Evolutionary conservation across 2,888 invertebrate genomes (phyloP).

Genomic region (Allolobophora icterica): DNA sequence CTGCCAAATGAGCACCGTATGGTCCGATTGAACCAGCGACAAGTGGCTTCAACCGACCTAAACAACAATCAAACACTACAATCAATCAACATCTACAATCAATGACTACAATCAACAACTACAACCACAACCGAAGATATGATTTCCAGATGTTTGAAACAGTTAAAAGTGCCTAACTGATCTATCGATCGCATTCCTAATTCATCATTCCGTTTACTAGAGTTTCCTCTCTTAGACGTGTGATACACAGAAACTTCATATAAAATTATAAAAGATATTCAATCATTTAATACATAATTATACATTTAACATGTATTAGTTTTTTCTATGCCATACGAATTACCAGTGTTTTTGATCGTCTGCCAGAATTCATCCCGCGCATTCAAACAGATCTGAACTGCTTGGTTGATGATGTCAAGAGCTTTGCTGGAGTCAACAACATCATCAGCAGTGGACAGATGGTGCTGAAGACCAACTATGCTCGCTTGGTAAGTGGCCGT

Average conservation of each 20-base stretch:
- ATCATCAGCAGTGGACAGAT: constrained; percentile 67
- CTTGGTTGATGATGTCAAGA: constrained; percentile 76
- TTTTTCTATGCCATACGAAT: neutral
- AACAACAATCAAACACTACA: no score
- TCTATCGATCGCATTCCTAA: neutral
- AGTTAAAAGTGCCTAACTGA: neutral
- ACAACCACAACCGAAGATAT: neutral
- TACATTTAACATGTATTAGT: no score
- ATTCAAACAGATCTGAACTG: constrained; percentile 77
- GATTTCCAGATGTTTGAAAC: neutral
- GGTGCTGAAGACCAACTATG: constrained; percentile 75
- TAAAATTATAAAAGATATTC: neutral
- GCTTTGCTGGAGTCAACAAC: constrained; percentile 67
- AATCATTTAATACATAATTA: neutral
- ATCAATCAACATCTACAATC: no score
- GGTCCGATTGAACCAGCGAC: constrained; percentile 90
- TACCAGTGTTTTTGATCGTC: constrained; percentile 40
- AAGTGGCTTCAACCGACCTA: constrained; percentile 41
- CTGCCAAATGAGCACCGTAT: constrained; percentile 86
- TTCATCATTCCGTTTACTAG: neutral
- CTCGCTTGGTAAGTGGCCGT: constrained; percentile 91
- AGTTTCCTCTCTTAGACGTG: no score
- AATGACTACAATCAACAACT: neutral
- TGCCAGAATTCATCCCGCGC: constrained; percentile 68
- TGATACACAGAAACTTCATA: no score